Conservation (phyloP, 2,888 invertebrate genomes). For the Listrodromus nycthemerus region DNA sequence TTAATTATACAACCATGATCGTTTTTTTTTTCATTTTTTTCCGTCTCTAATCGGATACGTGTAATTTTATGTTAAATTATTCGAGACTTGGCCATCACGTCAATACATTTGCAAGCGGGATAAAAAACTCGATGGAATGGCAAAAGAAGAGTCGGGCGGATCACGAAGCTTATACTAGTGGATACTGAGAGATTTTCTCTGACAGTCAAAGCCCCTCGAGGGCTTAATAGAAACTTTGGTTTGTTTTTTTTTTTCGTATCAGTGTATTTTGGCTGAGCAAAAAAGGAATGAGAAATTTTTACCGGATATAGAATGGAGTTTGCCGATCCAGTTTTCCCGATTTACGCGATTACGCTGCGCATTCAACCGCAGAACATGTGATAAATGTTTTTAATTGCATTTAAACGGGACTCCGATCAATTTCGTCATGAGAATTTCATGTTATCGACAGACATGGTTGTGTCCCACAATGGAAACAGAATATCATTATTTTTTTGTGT, state of each 20-base stretch:
- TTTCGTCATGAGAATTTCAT: constrained; percentile 2
- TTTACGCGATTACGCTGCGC: constrained; percentile 22
- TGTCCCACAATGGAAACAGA: not conserved
- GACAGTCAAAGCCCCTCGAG: constrained; percentile 36
- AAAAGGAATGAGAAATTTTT: constrained; percentile 29
- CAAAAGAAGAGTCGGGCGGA: constrained; percentile 31
- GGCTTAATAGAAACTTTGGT: constrained; percentile 57
- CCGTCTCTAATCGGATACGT: not conserved
- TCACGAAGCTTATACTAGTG: constrained; percentile 42
- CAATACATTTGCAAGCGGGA: constrained; percentile 54
- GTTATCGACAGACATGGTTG: not conserved
- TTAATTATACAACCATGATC: not conserved
- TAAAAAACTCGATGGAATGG: constrained; percentile 3
- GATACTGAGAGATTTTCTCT: constrained; percentile 38
- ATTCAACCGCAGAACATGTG: not conserved
- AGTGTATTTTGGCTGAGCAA: constrained; percentile 33
- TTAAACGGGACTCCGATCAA: not conserved
- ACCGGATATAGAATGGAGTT: constrained; percentile 26
- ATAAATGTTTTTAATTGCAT: constrained; percentile 9
- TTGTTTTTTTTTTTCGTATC: constrained; percentile 31
- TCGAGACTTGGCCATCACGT: constrained; percentile 47
- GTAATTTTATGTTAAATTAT: constrained; percentile 36
- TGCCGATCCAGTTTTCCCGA: constrained; percentile 48
- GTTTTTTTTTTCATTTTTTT: not conserved
- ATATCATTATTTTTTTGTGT: not conserved